Conservation (phyloP, 2,113 vertebrate genomes). For the Scomber scombrus region DNA sequence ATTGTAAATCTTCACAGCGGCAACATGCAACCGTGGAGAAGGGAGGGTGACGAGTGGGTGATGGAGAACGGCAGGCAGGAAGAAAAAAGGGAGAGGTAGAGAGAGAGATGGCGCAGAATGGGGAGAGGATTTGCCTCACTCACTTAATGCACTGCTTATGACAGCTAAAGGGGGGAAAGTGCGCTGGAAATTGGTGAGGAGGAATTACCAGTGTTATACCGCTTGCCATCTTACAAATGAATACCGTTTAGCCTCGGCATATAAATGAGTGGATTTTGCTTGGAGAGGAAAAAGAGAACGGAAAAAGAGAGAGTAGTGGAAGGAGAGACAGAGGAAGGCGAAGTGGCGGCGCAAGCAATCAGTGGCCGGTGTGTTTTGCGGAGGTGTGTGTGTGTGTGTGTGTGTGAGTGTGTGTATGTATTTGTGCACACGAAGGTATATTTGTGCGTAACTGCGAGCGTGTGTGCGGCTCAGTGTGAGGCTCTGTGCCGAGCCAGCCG, state of each 20-base stretch:
- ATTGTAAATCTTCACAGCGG: slow-evolving; percentile 95
- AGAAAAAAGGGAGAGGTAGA: slow-evolving; percentile 24
- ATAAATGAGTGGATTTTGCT: slow-evolving; percentile 93
- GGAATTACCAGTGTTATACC: slow-evolving; percentile 90
- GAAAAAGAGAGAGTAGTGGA: slow-evolving; percentile 55
- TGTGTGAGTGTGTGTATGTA: slow-evolving; percentile 26
- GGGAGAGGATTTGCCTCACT: slow-evolving; percentile 71
- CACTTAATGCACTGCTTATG: slow-evolving; percentile 94
- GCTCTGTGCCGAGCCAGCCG: slow-evolving; percentile 83
- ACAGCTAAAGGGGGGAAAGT: slow-evolving; percentile 89
- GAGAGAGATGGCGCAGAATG: slow-evolving; percentile 49
- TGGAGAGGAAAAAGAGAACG: slow-evolving; percentile 66
- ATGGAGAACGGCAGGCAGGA: slow-evolving; percentile 60
- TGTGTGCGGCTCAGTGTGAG: slow-evolving; percentile 55
- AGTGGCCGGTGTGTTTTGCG: slow-evolving; percentile 70
- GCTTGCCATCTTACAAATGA: slow-evolving; percentile 90
- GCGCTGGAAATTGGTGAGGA: slow-evolving; percentile 89
- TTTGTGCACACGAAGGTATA: slow-evolving; percentile 39
- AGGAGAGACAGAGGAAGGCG: slow-evolving; percentile 67
- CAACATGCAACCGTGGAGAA: slow-evolving; percentile 82
- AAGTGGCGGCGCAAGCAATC: slow-evolving; percentile 79
- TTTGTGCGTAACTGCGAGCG: slow-evolving; percentile 48
- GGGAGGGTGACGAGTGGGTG: slow-evolving; percentile 74
- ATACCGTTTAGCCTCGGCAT: slow-evolving; percentile 91
- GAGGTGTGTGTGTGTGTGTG: slow-evolving; percentile 53